Evolutionary conservation across 1,140 invertebrate species (phyloP).

Genomic region (Bombus terrestris): DNA sequence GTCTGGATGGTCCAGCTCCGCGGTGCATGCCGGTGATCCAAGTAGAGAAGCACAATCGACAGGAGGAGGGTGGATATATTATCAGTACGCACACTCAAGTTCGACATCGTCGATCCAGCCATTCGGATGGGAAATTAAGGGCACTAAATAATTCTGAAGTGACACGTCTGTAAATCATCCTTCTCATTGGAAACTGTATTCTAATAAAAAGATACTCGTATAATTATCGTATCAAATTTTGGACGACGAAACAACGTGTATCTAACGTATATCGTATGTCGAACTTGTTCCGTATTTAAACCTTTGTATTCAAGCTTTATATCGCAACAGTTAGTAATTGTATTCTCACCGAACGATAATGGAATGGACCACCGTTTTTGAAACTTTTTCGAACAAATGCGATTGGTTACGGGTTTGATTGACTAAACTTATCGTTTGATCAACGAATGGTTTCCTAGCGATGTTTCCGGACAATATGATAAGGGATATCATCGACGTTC

Average conservation of each 20-base stretch:
- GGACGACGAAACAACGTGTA: not conserved
- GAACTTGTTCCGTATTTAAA: conserved; percentile 22
- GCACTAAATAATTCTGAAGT: conserved; percentile 79
- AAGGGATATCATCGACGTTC: not conserved
- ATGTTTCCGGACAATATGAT: not conserved
- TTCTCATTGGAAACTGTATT: not conserved
- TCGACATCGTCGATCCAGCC: conserved; percentile 79
- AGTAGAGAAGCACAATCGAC: conserved; percentile 75
- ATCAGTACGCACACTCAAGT: conserved; percentile 75
- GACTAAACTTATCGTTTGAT: conserved; percentile 5
- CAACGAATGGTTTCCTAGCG: conserved; percentile 28
- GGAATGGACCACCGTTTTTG: conserved; percentile 29
- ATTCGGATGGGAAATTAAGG: conserved; percentile 80
- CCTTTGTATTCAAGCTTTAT: conserved; percentile 39
- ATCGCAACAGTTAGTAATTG: conserved; percentile 30
- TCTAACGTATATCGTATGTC: not conserved
- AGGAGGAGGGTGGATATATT: conserved; percentile 59
- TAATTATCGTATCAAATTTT: conserved; percentile 19
- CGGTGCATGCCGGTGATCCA: conserved; percentile 73
- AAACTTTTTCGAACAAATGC: conserved; percentile 13
- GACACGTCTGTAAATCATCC: conserved; percentile 77
- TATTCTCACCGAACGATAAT: conserved; percentile 20
- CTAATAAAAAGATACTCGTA: conserved; percentile 22
- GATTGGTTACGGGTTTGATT: conserved; percentile 17
- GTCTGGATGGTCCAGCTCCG: conserved; percentile 81